Conservation (phyloP, 2,113 vertebrate genomes). For the Phaethornis superciliosus region DNA sequence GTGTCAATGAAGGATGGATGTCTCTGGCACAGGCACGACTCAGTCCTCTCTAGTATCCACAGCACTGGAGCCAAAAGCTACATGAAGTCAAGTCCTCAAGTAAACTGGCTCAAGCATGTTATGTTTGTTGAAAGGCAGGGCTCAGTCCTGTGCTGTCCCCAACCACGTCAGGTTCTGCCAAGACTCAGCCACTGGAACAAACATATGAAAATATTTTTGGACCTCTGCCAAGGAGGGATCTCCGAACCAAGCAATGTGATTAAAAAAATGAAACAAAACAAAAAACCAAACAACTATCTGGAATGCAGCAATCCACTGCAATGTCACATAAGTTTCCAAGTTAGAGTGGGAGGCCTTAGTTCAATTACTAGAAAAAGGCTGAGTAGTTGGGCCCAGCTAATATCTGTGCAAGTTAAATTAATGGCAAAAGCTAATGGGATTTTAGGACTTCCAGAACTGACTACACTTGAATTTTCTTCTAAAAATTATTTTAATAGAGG, state of each 20-base stretch:
- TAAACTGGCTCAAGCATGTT: not conserved
- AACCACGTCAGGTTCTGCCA: not conserved
- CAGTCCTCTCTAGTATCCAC: not conserved
- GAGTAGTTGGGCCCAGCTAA: not conserved
- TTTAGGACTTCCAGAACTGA: not conserved
- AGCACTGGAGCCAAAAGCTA: not conserved
- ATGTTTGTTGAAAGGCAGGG: not conserved
- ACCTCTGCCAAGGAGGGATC: not conserved
- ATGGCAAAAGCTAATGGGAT: not conserved
- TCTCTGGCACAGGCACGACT: not conserved
- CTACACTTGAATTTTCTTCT: not conserved
- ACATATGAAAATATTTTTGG: not conserved
- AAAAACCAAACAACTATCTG: not conserved
- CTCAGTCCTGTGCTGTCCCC: accelerated
- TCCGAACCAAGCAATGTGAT: not conserved
- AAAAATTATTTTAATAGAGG: not conserved
- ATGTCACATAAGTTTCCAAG: not conserved
- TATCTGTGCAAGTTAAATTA: not conserved
- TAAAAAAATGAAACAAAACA: not conserved
- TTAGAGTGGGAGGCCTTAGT: not conserved
- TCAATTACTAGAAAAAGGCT: not conserved
- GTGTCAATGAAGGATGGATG: not conserved
- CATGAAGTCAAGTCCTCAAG: not conserved
- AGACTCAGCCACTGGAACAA: slow-evolving; percentile 5
- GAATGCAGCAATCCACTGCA: not conserved